Base-by-base conservation (phyloP, 2,113 vertebrate species). In the Sorex fumeus region DNA sequence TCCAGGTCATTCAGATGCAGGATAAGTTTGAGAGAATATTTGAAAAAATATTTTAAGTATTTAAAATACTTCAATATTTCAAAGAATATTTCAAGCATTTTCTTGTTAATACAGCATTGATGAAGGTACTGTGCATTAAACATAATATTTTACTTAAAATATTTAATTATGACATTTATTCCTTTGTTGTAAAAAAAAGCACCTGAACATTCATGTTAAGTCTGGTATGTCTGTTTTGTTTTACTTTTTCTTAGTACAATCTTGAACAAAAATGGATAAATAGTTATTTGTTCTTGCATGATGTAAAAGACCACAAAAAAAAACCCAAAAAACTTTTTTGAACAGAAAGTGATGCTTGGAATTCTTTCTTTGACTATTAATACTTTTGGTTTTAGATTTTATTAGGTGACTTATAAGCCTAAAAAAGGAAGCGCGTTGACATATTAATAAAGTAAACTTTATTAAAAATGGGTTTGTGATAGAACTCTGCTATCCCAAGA, bases 401-500 rank as follows among this genome's bases (percentile, higher is more conserved):
- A 47, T 53, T 79, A 82, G 50, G 90, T 90, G 43, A 57, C 36
- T 60, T 8, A 77, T 83, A 40, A 40, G 34, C 60, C n/a, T 47
- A 70, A 34, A 40, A 45, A 8, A 43, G 12, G 34, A 67, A 64
- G 18, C 6, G 32, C 16, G 28, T 71, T 83, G 83, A 70, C 19
- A 32, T 88, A 30, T 88, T 62, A 67, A 70, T 64, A 43, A 85
- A 36, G 30, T 47, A 69, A n/a, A 16, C 32, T n/a, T 50, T 84
- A n/a, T 84, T 78, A 78, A 87, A 27, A 83, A 32, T 91, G 28
- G 23, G 11, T 69, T 77, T 89, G n/a, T 78, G 84, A 57, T 40
- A 93, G 93, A 93, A 36, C 4, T 23, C 27, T 72, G 28, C 6
- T 47, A n/a, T 70, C 60, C 16, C 16, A 72, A 32, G 45, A 32